phyloP scores from a whole-genome alignment of 2,113 vertebrate genomes.

The Solenodon paradoxus region DNA sequence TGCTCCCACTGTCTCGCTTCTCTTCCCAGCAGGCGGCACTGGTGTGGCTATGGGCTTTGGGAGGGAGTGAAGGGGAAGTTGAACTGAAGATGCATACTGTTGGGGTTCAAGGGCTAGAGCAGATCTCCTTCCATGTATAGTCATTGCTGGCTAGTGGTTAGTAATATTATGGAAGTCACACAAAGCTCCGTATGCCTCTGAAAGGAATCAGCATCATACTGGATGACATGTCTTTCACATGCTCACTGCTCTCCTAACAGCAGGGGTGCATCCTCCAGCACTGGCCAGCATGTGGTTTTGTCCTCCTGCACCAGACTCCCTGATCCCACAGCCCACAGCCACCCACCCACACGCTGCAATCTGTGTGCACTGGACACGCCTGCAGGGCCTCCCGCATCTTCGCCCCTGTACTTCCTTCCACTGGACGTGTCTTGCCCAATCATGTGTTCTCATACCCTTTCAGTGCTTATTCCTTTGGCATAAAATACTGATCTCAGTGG shows the following conservation, averaged over 20 bases:
- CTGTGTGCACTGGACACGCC: not conserved
- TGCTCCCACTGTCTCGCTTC: too few species aligned
- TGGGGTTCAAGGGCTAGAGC: not conserved
- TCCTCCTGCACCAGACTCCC: not conserved
- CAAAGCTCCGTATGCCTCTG: not conserved
- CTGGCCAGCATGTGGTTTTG: not conserved
- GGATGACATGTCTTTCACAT: not conserved
- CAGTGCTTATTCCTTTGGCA: not conserved
- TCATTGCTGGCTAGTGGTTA: not conserved
- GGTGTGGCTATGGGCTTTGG: not conserved
- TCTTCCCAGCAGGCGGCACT: not conserved
- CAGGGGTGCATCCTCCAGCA: not conserved
- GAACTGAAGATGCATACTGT: not conserved
- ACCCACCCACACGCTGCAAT: too few species aligned
- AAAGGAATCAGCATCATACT: not conserved
- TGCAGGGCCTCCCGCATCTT: not conserved
- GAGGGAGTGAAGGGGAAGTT: not conserved
- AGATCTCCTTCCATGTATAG: not conserved
- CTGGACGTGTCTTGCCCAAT: not conserved
- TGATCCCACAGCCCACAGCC: not conserved
- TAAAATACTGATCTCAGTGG: not conserved
- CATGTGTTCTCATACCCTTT: not conserved
- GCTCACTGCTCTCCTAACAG: not conserved
- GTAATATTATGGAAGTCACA: not conserved
- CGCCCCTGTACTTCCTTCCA: not conserved